phyloP scores from a whole-genome alignment of 2,113 vertebrate genomes.

The Agapornis roseicollis region DNA sequence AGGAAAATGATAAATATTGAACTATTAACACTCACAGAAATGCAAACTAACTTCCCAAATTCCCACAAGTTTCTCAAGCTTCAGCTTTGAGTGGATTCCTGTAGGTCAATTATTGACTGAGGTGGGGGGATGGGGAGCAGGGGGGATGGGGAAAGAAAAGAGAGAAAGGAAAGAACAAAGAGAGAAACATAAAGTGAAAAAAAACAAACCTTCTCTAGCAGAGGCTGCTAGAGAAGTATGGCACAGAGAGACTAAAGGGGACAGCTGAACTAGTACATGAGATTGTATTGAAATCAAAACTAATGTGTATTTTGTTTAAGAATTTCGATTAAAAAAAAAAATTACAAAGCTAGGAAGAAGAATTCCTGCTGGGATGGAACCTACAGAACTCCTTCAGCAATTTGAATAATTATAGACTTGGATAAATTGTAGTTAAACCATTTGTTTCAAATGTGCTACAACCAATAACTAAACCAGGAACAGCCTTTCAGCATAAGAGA shows the following conservation, averaged over 20 bases:
- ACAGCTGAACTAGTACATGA: background rate
- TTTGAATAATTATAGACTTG: constrained; percentile 18
- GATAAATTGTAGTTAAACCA: constrained; percentile 43
- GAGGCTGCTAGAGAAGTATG: background rate
- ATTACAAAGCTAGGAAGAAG: background rate
- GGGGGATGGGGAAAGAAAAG: background rate
- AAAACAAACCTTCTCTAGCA: fast-evolving
- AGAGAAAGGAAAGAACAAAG: background rate
- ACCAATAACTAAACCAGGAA: constrained; percentile 40
- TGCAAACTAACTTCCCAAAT: background rate
- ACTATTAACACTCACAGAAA: background rate
- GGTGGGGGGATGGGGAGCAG: fast-evolving
- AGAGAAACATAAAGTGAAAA: background rate
- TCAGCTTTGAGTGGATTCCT: background rate
- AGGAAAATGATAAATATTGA: background rate
- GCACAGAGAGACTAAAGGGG: background rate
- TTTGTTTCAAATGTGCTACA: constrained; percentile 41
- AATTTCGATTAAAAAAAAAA: background rate
- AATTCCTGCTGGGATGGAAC: constrained; percentile 18
- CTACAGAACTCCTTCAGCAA: constrained; percentile 16
- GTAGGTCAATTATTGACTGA: background rate
- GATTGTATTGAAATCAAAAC: constrained; percentile 6
- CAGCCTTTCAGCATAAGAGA: background rate
- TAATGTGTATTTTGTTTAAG: background rate
- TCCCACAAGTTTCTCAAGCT: background rate